These are phyloP conservation scores for Teleopsis dalmanni DNA, from an alignment of 1,140 invertebrate genomes.

Conservation along the genomic window DNA sequence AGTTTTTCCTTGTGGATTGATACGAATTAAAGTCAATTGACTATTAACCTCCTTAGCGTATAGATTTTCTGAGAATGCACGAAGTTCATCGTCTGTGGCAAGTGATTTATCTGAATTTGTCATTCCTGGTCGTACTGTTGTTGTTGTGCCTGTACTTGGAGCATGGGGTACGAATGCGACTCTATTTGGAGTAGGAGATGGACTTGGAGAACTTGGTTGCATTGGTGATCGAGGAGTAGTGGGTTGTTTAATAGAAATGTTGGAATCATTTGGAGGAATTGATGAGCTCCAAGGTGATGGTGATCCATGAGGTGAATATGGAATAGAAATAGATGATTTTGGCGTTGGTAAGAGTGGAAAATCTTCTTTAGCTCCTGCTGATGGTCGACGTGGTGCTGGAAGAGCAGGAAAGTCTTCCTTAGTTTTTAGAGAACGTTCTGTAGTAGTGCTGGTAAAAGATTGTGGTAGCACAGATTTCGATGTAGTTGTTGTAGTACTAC, in stretches of 20 bases:
- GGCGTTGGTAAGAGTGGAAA: constrained; percentile 25
- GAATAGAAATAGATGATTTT: constrained; percentile 23
- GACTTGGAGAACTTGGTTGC: background rate
- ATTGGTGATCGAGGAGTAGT: constrained; percentile 10
- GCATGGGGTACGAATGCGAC: constrained; percentile 27
- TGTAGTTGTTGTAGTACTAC: constrained; percentile 19
- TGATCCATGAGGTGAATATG: constrained; percentile 17
- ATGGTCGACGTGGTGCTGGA: constrained; percentile 27
- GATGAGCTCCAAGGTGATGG: constrained; percentile 3
- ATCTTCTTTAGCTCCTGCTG: constrained; percentile 24
- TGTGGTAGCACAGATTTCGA: constrained; percentile 17
- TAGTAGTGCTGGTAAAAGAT: constrained; percentile 16
- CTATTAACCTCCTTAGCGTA: constrained; percentile 64
- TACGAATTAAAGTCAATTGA: constrained; percentile 54
- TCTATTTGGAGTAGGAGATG: constrained; percentile 6
- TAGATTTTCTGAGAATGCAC: constrained; percentile 60
- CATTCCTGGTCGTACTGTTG: constrained; percentile 32
- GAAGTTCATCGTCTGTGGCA: constrained; percentile 45
- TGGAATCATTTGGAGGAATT: background rate
- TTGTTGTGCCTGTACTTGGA: constrained; percentile 4
- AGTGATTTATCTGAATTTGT: constrained; percentile 19
- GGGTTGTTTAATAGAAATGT: background rate
- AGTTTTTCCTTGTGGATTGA: constrained; percentile 67
- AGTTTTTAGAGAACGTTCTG: constrained; percentile 23
- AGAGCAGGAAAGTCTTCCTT: constrained; percentile 35